Conservation (phyloP, 2,797 vertebrate genomes). For the Silurus lanzhouensis region DNA sequence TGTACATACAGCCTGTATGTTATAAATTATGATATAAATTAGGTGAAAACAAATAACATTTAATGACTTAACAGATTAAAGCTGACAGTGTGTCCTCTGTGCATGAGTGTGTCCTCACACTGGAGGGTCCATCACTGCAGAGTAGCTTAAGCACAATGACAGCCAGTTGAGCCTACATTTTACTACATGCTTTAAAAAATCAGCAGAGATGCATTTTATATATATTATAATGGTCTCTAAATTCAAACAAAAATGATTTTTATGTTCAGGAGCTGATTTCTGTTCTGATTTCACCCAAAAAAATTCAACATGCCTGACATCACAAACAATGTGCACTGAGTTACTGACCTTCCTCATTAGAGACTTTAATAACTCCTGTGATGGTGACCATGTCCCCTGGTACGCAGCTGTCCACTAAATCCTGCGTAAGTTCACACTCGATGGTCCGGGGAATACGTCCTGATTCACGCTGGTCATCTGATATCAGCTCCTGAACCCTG, state of each 20-base stretch:
- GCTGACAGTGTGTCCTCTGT: background rate
- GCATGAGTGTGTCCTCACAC: conserved; percentile 1
- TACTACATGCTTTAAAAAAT: conserved; percentile 16
- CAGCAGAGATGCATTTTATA: background rate
- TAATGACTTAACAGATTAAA: background rate
- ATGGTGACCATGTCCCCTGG: conserved; percentile 92
- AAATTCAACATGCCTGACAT: background rate
- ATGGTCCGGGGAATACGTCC: conserved; percentile 95
- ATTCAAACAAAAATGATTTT: background rate
- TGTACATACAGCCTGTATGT: no score
- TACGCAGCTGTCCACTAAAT: conserved; percentile 95
- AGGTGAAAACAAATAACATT: background rate
- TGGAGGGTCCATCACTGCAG: background rate
- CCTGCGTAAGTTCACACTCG: conserved; percentile 91
- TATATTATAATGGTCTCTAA: background rate
- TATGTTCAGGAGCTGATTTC: no score
- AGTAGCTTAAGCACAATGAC: background rate
- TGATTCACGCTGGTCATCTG: conserved; percentile 89
- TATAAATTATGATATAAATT: no score
- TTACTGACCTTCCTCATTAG: conserved; percentile 83
- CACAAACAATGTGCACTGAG: background rate
- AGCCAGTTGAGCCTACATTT: background rate
- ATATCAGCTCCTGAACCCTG: conserved; percentile 93
- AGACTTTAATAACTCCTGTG: conserved; percentile 88
- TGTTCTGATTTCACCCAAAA: background rate